phyloP scores from a whole-genome alignment of 1,140 invertebrate species.

The Cryptotermes secundus region DNA sequence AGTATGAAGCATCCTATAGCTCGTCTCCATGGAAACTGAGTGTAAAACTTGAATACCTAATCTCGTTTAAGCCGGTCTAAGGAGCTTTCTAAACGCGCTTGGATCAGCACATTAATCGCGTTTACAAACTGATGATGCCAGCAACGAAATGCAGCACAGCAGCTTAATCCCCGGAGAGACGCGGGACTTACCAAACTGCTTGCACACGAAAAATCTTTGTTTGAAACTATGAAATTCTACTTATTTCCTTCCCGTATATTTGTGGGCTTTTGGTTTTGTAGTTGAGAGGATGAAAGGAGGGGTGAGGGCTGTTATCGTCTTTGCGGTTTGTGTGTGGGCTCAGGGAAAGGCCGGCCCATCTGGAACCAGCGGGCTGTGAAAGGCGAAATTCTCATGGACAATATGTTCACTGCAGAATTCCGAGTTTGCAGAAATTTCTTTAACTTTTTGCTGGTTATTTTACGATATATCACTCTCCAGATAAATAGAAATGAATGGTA shows the following conservation, averaged over 20 bases:
- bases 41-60: background rate
- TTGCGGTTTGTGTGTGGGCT: background rate
- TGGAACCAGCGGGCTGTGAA: background rate
- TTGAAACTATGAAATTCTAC: background rate
- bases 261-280: background rate
- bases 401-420: background rate
- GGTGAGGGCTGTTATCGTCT: background rate
- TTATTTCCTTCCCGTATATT: background rate
- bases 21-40: background rate
- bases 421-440: background rate
- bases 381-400: background rate
- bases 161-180: background rate
- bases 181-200: background rate
- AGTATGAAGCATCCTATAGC: background rate
- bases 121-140: background rate
- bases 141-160: background rate
- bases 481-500: too few relatives aligned
- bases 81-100: background rate
- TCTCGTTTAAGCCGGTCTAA: background rate
- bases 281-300: too few relatives aligned
- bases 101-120: background rate
- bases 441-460: too few relatives aligned
- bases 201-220: background rate
- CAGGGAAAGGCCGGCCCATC: background rate
- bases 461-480: too few relatives aligned